Evolutionary conservation across 2,888 invertebrate species (phyloP).

Genomic region (Carpatolechia fugitivella): DNA sequence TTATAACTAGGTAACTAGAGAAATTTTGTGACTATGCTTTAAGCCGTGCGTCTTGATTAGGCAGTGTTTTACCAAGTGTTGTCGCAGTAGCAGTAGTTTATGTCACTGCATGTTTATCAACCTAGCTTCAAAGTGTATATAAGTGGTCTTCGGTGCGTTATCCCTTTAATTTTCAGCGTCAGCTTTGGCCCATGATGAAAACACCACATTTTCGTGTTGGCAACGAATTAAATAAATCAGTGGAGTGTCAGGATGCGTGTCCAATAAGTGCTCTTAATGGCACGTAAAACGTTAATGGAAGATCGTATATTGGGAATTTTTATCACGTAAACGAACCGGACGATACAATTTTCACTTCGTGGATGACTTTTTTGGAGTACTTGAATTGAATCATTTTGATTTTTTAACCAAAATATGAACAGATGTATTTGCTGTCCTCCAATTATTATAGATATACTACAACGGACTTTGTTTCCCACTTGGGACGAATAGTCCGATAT

Average conservation of each 20-base stretch:
- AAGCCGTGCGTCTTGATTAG: too few relatives aligned
- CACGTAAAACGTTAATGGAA: constrained; percentile 2
- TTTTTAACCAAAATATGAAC: too few relatives aligned
- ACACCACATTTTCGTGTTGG: constrained; percentile 10
- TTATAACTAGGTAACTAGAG: too few relatives aligned
- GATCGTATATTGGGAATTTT: constrained; percentile 4
- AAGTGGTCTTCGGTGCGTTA: neutral
- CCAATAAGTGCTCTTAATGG: constrained; percentile 41
- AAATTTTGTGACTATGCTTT: too few relatives aligned
- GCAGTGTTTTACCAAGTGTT: too few relatives aligned
- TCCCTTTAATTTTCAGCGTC: neutral
- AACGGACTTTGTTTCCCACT: too few relatives aligned
- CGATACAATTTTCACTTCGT: neutral
- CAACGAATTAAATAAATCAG: constrained; percentile 48
- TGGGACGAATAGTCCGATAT: too few relatives aligned
- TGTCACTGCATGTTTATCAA: neutral
- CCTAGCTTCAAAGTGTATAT: neutral
- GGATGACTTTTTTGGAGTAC: too few relatives aligned
- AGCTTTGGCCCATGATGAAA: neutral
- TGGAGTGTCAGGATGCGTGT: constrained; percentile 37
- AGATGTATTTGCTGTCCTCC: too few relatives aligned
- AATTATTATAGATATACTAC: too few relatives aligned
- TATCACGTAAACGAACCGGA: neutral
- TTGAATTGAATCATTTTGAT: too few relatives aligned
- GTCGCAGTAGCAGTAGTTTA: too few relatives aligned